phyloP scores from a whole-genome alignment of 64 coral and sea anemone species.

The Stylophora pistillata region DNA sequence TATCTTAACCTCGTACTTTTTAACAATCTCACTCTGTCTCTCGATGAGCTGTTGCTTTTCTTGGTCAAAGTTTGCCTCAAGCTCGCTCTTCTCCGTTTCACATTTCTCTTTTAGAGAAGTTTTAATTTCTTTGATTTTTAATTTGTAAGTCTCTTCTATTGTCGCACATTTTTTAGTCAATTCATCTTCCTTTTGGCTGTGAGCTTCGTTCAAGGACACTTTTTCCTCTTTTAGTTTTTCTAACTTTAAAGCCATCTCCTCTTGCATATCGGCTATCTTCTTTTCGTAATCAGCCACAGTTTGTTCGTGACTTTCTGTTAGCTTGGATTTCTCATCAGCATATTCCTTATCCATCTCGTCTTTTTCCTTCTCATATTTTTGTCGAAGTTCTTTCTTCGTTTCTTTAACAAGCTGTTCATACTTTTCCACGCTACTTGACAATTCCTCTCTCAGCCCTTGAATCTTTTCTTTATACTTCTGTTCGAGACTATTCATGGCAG shows the following conservation, averaged over 20 bases:
- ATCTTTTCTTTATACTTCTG: constrained; percentile 51
- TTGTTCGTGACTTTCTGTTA: constrained; percentile 15
- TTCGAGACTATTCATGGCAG: constrained; percentile 4
- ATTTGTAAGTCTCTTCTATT: constrained; percentile 16
- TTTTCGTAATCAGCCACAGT: constrained; percentile 8
- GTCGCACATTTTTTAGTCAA: neutral
- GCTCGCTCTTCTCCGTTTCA: constrained; percentile 23
- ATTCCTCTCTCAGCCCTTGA: constrained; percentile 10
- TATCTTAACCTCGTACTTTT: constrained; percentile 50
- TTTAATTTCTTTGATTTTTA: constrained; percentile 18
- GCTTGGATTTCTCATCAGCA: constrained; percentile 15
- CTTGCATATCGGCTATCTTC: constrained; percentile 28
- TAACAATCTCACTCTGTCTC: constrained; percentile 43
- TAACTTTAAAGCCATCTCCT: constrained; percentile 25
- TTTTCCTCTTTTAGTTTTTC: constrained; percentile 34
- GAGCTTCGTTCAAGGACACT: neutral
- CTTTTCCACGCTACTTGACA: neutral
- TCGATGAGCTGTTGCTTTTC: constrained; percentile 49
- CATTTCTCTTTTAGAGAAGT: constrained; percentile 29
- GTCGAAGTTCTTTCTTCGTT: constrained; percentile 31
- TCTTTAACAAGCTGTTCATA: constrained; percentile 26
- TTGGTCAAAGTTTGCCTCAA: constrained; percentile 37
- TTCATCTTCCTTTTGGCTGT: constrained; percentile 32
- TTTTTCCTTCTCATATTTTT: constrained; percentile 52
- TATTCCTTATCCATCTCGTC: constrained; percentile 34